These are phyloP conservation scores for Paralichthys olivaceus DNA, from an alignment of 2,113 vertebrate species.

Conservation along the genomic window DNA sequence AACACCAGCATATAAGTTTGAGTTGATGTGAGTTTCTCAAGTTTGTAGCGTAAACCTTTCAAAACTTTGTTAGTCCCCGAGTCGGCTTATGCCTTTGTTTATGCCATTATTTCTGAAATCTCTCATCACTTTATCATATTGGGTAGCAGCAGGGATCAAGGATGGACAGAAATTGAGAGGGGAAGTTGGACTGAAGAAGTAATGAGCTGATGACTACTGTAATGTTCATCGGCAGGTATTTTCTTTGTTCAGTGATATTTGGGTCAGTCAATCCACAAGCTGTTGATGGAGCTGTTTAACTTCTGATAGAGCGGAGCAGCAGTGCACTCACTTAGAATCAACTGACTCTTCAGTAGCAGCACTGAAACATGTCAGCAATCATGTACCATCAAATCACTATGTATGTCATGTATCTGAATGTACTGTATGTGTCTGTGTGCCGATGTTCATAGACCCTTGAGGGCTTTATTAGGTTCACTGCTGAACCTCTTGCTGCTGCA, in stretches of 20 bases:
- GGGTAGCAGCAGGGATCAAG: too few species aligned
- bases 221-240: neutral
- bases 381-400: conserved; percentile 3
- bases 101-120: too few species aligned
- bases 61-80: too few species aligned
- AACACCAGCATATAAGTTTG: too few species aligned
- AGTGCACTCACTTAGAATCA: neutral
- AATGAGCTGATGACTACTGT: neutral
- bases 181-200: too few species aligned
- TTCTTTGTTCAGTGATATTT: neutral
- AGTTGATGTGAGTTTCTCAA: too few species aligned
- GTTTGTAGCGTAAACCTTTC: too few species aligned
- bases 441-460: neutral
- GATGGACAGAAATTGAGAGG: neutral
- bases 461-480: conserved; percentile 4
- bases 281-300: neutral
- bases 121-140: too few species aligned
- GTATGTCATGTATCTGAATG: conserved; percentile 3
- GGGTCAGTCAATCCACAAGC: neutral
- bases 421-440: conserved; percentile 9
- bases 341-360: neutral
- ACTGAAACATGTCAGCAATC: conserved; percentile 16
- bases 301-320: neutral
- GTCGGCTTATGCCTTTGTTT: too few species aligned
- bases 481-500: conserved; percentile 9